These are phyloP conservation scores for Eupeodes corollae DNA, from an alignment of 1,140 invertebrate genomes.

Conservation along the genomic window DNA sequence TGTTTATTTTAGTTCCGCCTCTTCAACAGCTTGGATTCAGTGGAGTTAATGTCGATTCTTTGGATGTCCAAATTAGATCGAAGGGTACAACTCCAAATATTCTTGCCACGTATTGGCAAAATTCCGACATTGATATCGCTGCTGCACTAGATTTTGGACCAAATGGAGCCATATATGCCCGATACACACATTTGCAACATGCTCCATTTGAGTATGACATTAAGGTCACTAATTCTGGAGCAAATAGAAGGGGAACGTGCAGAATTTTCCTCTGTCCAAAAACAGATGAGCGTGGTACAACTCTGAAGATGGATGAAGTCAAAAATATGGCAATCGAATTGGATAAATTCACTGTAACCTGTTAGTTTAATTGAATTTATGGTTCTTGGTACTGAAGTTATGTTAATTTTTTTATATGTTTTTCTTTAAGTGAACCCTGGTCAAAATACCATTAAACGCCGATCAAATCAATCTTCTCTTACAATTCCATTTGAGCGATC, in stretches of 20 bases:
- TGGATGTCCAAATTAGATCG: slow-evolving; percentile 33
- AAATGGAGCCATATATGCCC: slow-evolving; percentile 42
- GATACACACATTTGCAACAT: slow-evolving; percentile 55
- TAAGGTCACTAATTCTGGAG: slow-evolving; percentile 35
- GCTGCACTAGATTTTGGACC: slow-evolving; percentile 47
- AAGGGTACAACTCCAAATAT: slow-evolving; percentile 31
- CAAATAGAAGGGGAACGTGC: slow-evolving; percentile 40
- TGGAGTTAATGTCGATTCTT: slow-evolving; percentile 34
- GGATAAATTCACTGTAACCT: slow-evolving; percentile 43
- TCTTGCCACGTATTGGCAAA: slow-evolving; percentile 48
- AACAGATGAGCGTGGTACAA: slow-evolving; percentile 42
- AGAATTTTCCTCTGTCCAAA: slow-evolving; percentile 49
- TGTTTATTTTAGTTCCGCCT: too few species aligned
- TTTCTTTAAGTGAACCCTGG: slow-evolving; percentile 41
- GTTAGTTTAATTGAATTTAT: slow-evolving; percentile 30
- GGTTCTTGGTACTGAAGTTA: too few species aligned
- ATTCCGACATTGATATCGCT: slow-evolving; percentile 47
- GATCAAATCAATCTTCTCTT: slow-evolving; percentile 46
- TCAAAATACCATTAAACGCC: slow-evolving; percentile 43
- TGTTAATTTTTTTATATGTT: too few species aligned
- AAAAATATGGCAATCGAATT: slow-evolving; percentile 45
- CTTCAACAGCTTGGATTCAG: slow-evolving; percentile 18
- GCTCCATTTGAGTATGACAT: slow-evolving; percentile 47
- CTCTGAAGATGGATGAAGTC: slow-evolving; percentile 41
- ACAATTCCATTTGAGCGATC: slow-evolving; percentile 53